Evolutionary conservation across 2,888 invertebrate species (phyloP), one percentile per base, ranked within the genome.

Genomic region (Clusia tigrina): DNA sequence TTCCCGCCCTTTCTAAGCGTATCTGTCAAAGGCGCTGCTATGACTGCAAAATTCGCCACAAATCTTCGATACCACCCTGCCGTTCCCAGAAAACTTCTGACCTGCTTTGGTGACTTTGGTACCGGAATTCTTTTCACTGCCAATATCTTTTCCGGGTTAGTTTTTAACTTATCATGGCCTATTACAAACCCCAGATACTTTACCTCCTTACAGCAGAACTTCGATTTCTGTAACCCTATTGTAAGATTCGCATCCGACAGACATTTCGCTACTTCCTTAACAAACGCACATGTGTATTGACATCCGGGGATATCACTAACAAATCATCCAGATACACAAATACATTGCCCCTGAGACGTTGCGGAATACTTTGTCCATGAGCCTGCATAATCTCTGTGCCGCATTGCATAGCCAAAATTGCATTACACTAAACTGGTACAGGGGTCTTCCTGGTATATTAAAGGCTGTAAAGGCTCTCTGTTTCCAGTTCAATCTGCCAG

Each of bases 31-130:
- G 68, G 62, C 1, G 57, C 58, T 3, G 62, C 17, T 0, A 66
- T 1, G 0, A 9, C 46, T 0, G 65, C 64, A 26, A 64, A 69
- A 46, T 64, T 63, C 18, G 18, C 15, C 6, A 69, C 65, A 42
- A 69, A 67, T 2, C 64, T 38, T 1, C 62, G 42, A 24, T 68
- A 68, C 67, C 67, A 70, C 0, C 68, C 66, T 2, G 67, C 65
- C 42, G 66, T 64, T 1, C 70, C 68, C 42, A 68, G 26, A 20
- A 70, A 67, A 12, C 67, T 38, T 1, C 69, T 52, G 1, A 68
- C 58, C 46, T 68, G 58, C 15, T 60, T 60, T 2, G 60, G 38
- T 5, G 51, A 58, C 15, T 60, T 58, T 12, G 65, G 66, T 2
- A 57, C 15, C 2, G 65, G 63, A 18, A 58, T 58, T 10, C 54